These are phyloP conservation scores for Muntiacus reevesi DNA, from an alignment of 2,113 vertebrate species.

Conservation along the genomic window DNA sequence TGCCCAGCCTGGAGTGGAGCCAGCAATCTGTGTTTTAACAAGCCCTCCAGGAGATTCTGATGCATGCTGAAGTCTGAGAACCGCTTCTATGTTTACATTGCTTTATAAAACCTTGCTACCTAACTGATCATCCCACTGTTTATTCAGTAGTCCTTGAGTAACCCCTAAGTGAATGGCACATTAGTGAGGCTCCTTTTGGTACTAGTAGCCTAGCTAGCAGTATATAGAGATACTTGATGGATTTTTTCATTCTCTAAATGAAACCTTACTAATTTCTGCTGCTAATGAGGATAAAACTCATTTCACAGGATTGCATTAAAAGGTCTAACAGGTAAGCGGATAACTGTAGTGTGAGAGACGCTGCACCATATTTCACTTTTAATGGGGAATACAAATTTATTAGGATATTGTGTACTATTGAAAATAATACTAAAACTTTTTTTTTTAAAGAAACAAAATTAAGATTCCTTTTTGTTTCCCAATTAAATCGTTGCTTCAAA, in stretches of 20 bases:
- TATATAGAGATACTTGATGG: not conserved
- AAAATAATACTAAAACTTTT: slow-evolving; percentile 6
- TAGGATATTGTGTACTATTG: not conserved
- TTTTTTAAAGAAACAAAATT: slow-evolving; percentile 31
- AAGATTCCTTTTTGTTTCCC: not conserved
- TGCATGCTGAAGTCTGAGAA: not conserved
- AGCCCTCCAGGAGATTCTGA: not conserved
- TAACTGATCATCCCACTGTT: not conserved
- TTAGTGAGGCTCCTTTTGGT: not conserved
- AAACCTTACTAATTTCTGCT: slow-evolving; percentile 36
- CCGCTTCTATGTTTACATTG: not conserved
- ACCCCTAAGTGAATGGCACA: not conserved
- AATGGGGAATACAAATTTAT: not conserved
- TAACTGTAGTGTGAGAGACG: not conserved
- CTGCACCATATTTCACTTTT: not conserved
- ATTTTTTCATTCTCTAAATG: slow-evolving; percentile 13
- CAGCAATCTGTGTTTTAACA: not conserved
- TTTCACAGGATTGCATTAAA: slow-evolving; percentile 23
- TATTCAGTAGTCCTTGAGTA: not conserved
- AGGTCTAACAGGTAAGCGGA: slow-evolving; percentile 37
- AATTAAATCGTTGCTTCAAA: not conserved
- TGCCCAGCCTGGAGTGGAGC: not conserved
- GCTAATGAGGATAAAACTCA: slow-evolving; percentile 29
- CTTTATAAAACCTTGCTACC: not conserved
- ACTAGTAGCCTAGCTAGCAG: not conserved